Conservation (phyloP, 2,888 invertebrate species). For the Callinectes sapidus region DNA sequence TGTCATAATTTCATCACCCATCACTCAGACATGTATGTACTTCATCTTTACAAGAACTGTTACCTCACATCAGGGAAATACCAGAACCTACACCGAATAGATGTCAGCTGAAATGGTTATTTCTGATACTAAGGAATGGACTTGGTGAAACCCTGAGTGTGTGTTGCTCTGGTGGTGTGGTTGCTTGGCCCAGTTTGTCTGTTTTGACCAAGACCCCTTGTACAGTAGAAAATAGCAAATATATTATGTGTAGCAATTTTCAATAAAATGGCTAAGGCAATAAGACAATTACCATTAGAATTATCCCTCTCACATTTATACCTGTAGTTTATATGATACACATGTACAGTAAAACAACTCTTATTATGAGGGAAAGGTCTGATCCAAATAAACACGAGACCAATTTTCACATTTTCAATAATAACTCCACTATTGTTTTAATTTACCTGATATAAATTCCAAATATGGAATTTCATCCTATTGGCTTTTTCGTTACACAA, state of each 20-base stretch:
- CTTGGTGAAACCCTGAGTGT: conserved; percentile 57
- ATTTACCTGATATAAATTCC: conserved; percentile 22
- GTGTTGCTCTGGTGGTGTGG: conserved; percentile 68
- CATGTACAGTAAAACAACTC: conserved; percentile 11
- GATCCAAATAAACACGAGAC: conserved; percentile 29
- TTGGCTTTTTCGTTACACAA: conserved; percentile 30
- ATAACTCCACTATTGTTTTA: conserved; percentile 26
- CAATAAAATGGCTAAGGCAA: conserved; percentile 72
- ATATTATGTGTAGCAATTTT: conserved; percentile 72
- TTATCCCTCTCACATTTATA: conserved; percentile 56
- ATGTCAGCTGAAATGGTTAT: conserved; percentile 27
- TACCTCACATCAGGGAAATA: not conserved
- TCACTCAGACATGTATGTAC: not conserved
- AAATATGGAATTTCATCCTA: not conserved
- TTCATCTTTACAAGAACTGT: not conserved
- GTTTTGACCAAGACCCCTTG: conserved; percentile 70
- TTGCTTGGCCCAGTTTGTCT: conserved; percentile 66
- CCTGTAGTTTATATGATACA: conserved; percentile 32
- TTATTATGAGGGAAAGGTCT: conserved; percentile 32
- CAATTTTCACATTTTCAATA: conserved; percentile 35
- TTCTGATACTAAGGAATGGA: conserved; percentile 31
- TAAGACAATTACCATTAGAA: conserved; percentile 60
- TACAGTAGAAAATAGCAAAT: conserved; percentile 71
- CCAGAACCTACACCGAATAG: not conserved
- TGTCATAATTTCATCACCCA: not conserved